Evolutionary conservation across 37 sponge, comb jelly and placozoan species (phyloP).

Genomic region (Ephydatia muelleri): DNA sequence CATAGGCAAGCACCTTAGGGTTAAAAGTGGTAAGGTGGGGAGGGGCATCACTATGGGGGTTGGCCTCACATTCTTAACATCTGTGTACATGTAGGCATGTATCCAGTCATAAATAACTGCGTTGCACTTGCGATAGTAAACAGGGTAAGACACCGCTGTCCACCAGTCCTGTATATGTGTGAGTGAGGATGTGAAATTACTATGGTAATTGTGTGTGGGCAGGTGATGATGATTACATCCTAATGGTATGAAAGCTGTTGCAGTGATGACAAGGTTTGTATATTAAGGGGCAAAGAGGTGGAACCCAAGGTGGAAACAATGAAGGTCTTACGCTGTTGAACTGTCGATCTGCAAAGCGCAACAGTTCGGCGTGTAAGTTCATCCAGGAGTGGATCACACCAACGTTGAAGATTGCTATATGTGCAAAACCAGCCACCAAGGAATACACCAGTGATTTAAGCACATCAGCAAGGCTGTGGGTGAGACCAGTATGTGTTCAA

Average conservation of each 20-base stretch:
- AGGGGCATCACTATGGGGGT: too few relatives aligned
- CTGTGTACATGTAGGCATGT: slow-evolving; percentile 66
- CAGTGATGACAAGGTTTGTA: not conserved
- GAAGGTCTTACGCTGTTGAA: slow-evolving; percentile 60
- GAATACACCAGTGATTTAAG: slow-evolving; percentile 19
- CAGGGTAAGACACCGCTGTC: slow-evolving; percentile 33
- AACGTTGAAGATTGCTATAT: slow-evolving; percentile 12
- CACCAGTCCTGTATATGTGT: slow-evolving; percentile 10
- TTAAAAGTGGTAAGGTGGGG: too few relatives aligned
- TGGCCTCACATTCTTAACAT: slow-evolving; percentile 40
- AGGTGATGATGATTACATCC: not conserved
- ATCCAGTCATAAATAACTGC: slow-evolving; percentile 70
- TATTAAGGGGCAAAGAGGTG: not conserved
- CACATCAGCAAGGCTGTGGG: slow-evolving; percentile 26
- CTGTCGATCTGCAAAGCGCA: slow-evolving; percentile 76
- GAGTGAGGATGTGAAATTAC: not conserved
- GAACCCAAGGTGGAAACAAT: too few relatives aligned
- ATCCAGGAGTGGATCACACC: slow-evolving; percentile 62
- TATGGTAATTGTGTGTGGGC: slow-evolving; percentile 13
- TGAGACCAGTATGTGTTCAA: not conserved
- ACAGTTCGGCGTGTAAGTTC: slow-evolving; percentile 74
- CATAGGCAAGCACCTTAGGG: too few relatives aligned
- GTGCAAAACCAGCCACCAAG: too few relatives aligned
- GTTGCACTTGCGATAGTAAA: slow-evolving; percentile 84
- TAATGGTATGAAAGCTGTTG: slow-evolving; percentile 4